Conservation (phyloP, 2,113 vertebrate species). For the Sylvia atricapilla region DNA sequence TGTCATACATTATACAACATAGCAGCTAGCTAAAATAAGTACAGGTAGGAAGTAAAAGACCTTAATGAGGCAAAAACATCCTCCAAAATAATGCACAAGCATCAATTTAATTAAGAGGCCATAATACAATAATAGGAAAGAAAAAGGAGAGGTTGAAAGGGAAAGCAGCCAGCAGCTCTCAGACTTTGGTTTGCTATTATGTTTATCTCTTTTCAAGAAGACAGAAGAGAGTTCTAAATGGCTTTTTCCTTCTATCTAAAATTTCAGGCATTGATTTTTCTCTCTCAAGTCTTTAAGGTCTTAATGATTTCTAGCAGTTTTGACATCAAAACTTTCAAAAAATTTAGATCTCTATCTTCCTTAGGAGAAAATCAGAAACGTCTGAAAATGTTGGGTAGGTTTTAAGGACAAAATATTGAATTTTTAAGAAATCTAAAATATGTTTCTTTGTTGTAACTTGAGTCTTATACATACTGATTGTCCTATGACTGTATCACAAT, state of each 20-base stretch:
- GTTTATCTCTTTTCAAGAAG: background rate
- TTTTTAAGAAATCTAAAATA: background rate
- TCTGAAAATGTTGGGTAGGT: background rate
- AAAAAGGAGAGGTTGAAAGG: background rate
- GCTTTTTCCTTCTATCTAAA: background rate
- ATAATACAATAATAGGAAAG: background rate
- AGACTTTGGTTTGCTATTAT: background rate
- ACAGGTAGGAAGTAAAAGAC: background rate
- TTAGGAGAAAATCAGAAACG: background rate
- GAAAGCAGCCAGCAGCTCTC: background rate
- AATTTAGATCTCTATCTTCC: background rate
- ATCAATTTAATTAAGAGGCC: background rate
- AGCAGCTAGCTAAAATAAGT: background rate
- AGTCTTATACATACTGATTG: accelerated
- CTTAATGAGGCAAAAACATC: background rate
- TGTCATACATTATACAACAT: background rate
- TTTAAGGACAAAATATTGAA: background rate
- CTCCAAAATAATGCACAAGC: background rate
- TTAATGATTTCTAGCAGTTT: background rate
- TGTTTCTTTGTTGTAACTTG: background rate
- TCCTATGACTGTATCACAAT: background rate
- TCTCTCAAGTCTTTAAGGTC: background rate
- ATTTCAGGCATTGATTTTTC: background rate
- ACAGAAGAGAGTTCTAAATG: background rate
- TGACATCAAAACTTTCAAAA: background rate